phyloP scores from a whole-genome alignment of 30 jellyfish, hydroid and myxozoan species.

The Morbakka virulenta region DNA sequence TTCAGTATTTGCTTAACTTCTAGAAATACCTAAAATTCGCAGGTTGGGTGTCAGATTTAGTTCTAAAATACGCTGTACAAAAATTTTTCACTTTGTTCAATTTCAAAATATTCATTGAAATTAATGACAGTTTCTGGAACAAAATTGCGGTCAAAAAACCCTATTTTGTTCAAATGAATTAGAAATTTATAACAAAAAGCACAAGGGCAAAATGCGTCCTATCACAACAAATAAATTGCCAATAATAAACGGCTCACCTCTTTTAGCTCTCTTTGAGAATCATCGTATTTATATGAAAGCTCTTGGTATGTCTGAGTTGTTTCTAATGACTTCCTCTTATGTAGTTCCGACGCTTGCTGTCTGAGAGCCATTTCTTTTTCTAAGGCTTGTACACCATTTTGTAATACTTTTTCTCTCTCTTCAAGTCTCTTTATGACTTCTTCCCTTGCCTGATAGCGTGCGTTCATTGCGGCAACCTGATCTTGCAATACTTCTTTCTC shows the following conservation, averaged over 20 bases:
- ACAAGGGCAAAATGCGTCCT: too few species aligned
- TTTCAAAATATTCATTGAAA: too few species aligned
- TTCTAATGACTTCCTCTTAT: constrained; percentile 87
- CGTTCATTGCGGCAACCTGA: constrained; percentile 49
- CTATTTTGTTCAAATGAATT: too few species aligned
- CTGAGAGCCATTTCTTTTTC: constrained; percentile 81
- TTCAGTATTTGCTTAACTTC: too few species aligned
- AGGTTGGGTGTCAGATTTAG: too few species aligned
- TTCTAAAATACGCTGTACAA: too few species aligned
- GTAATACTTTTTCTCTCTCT: constrained; percentile 89
- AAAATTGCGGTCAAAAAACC: too few species aligned
- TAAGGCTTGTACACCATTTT: constrained; percentile 71
- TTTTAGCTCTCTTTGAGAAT: constrained; percentile 55
- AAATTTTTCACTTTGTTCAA: too few species aligned
- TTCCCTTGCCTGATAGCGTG: constrained; percentile 75
- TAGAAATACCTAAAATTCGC: too few species aligned
- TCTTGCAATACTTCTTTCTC: constrained; percentile 87
- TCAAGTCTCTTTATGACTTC: constrained; percentile 80
- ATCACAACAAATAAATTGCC: too few species aligned
- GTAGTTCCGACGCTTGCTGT: constrained; percentile 89
- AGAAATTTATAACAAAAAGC: too few species aligned
- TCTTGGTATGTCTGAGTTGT: constrained; percentile 80
- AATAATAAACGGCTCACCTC: constrained; percentile 51
- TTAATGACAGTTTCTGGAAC: too few species aligned
- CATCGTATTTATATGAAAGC: constrained; percentile 55